Evolutionary conservation across 92 coral and sea anemone genomes (phyloP), one percentile per base, ranked within the genome.

Genomic region (Isaurus tuberculatus): DNA sequence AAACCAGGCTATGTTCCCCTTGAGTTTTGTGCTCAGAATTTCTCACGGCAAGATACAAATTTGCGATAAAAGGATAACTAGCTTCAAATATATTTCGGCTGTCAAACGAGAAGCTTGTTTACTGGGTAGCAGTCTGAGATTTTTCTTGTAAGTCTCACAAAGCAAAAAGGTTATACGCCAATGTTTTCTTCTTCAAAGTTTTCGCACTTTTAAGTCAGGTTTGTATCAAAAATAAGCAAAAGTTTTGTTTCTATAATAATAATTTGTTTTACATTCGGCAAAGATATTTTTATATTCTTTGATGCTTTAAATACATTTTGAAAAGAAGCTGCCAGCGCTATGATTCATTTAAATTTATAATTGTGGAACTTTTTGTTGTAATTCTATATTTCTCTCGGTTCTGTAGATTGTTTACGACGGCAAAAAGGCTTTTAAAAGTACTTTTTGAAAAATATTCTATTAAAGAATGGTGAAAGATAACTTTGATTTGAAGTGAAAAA

Each of bases 31-130:
- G 86, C 84, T 90, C 70, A 70, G 80, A 89, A 84, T 61, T 93
- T 93, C 98, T 91, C 94, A 93, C 98, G 98, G 93, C 88, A 73
- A 70, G 94, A 91, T 88, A 81, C 88, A 90, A 64, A 68, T 70
- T 86, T 78, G 73, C 86, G 92, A 93, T 93, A 93, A 93, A 92
- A 91, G 85, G 92, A 64, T 71, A 85, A 85, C 87, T 85, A 89
- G 57, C 75, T 83, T 88, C 91, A 88, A 81, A 70, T 88, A 48
- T 88, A 83, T 77, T 79, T 75, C 75, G 87, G 84, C 84, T 69
- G 57, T 67, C 87, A 57, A 32, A n/a, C 14, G 81, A 14, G 70
- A 75, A 36, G 65, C 10, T 42, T 36, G 81, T 30, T 1, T 31
- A 49, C 17, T n/a, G 17, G 61, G 69, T 55, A 25, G 16, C 16